A percentile compares a stretch with the other conserved stretches of the same genome.
Evolutionary conservation across 2,888 invertebrate species (phyloP).

Genomic region (Melangyna quadrimaculata): DNA sequence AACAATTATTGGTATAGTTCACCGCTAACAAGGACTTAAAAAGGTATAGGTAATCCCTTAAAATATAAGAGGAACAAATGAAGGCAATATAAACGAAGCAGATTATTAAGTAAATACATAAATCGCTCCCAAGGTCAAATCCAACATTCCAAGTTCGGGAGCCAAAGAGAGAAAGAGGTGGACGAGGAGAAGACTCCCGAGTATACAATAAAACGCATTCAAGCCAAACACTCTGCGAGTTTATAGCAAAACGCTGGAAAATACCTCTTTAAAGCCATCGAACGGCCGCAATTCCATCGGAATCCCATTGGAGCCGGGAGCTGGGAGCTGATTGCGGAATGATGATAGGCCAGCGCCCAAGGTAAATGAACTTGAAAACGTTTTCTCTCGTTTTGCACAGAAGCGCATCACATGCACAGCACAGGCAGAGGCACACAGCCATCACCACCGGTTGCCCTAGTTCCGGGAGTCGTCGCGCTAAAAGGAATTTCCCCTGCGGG

Average conservation of each 20-base stretch:
- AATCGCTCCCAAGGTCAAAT: constrained; percentile 57
- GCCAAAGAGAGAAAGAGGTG: neutral
- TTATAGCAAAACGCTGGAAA: constrained; percentile 32
- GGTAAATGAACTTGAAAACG: constrained; percentile 70
- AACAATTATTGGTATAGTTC: constrained; percentile 14
- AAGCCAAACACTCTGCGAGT: constrained; percentile 38
- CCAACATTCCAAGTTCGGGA: constrained; percentile 33
- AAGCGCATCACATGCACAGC: constrained; percentile 39
- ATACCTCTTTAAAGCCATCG: constrained; percentile 46
- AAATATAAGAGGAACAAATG: neutral
- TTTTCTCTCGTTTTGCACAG: constrained; percentile 58
- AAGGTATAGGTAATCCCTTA: neutral
- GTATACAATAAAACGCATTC: constrained; percentile 50
- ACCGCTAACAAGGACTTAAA: constrained; percentile 16
- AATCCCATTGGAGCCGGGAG: constrained; percentile 49
- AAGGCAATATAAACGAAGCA: neutral
- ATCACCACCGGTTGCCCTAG: constrained; percentile 66
- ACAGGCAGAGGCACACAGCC: no score
- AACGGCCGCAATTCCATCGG: constrained; percentile 41
- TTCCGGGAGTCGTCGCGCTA: constrained; percentile 72
- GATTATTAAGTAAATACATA: constrained; percentile 14
- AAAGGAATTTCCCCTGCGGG: constrained; percentile 71
- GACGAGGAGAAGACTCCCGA: neutral
- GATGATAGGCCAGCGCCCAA: constrained; percentile 59
- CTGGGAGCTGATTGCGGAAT: constrained; percentile 1